These are phyloP conservation scores for Plodia interpunctella DNA, from an alignment of 1,140 invertebrate species.

Conservation along the genomic window DNA sequence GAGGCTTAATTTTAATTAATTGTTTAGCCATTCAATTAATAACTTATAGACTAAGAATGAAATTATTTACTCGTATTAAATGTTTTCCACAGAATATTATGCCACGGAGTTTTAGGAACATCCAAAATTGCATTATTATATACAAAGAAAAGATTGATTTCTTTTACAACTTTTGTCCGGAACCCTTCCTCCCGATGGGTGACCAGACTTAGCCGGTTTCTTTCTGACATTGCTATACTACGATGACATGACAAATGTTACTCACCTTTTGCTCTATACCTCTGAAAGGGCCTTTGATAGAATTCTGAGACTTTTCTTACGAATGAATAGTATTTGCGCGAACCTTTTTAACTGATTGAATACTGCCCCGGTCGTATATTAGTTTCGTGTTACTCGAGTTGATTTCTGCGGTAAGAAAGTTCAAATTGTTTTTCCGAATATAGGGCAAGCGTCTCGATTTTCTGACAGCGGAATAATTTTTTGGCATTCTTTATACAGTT, in stretches of 20 bases:
- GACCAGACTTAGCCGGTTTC: conserved; percentile 2
- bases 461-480: too few relatives aligned
- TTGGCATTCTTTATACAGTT: too few relatives aligned
- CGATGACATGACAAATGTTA: conserved; percentile 22
- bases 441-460: too few relatives aligned
- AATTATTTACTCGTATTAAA: too few relatives aligned
- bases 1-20: too few relatives aligned
- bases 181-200: background rate
- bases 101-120: too few relatives aligned
- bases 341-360: conserved; percentile 7
- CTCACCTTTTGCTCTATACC: conserved; percentile 3
- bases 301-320: conserved; percentile 13
- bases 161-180: background rate
- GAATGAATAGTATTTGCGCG: background rate
- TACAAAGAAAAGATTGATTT: background rate
- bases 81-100: too few relatives aligned
- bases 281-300: conserved; percentile 10
- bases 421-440: background rate
- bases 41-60: too few relatives aligned
- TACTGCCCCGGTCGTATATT: background rate
- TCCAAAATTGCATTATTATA: too few relatives aligned
- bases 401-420: background rate
- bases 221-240: conserved; percentile 7
- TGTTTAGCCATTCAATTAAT: too few relatives aligned
- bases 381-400: conserved; percentile 1